These are phyloP conservation scores for Augochlorella aurata DNA, from an alignment of 2,888 invertebrate genomes.

Conservation along the genomic window DNA sequence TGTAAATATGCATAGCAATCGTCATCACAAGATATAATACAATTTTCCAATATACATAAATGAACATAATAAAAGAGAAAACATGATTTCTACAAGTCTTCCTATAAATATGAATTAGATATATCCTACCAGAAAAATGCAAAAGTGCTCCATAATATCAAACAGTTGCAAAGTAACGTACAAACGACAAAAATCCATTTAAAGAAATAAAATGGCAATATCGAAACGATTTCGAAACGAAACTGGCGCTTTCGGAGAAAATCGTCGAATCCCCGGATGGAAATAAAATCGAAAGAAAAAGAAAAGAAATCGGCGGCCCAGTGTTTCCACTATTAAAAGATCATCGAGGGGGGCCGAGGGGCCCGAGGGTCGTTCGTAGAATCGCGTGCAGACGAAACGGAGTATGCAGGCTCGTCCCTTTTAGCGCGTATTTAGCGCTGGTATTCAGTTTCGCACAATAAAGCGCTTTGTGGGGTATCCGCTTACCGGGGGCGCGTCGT, in stretches of 20 bases:
- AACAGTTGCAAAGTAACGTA: no score
- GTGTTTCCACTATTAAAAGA: conserved; percentile 46
- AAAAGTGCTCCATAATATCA: no score
- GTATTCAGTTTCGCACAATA: conserved; percentile 80
- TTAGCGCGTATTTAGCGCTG: conserved; percentile 76
- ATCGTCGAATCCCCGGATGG: not conserved
- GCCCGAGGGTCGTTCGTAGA: conserved; percentile 50
- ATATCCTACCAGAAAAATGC: no score
- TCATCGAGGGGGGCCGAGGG: conserved; percentile 21
- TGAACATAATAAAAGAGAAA: no score
- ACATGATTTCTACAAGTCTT: no score
- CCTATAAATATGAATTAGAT: no score
- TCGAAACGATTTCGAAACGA: not conserved
- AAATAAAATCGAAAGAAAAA: not conserved
- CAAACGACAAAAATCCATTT: not conserved
- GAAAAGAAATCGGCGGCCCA: not conserved
- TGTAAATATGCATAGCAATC: no score
- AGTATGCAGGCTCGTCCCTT: conserved; percentile 61
- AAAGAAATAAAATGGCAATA: not conserved
- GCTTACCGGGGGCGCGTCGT: conserved; percentile 76
- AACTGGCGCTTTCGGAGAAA: not conserved
- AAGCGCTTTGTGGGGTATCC: conserved; percentile 81
- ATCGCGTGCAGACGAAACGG: conserved; percentile 49
- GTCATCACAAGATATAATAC: no score
- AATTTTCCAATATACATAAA: no score